These are phyloP conservation scores for Nannobrachium achirus DNA, from an alignment of 2,113 vertebrate species.

Conservation along the genomic window DNA sequence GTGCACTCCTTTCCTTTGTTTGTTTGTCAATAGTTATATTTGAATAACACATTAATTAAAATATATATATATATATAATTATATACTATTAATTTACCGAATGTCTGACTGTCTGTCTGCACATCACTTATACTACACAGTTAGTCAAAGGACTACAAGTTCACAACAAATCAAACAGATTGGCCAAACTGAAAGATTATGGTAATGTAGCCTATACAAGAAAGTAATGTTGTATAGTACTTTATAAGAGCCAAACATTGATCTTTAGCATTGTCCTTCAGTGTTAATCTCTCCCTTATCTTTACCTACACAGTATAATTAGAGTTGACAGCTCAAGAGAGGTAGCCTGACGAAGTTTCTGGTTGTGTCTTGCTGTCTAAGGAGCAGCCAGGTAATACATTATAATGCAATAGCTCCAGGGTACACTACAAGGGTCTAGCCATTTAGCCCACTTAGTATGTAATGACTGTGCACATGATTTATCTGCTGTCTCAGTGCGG, in stretches of 20 bases:
- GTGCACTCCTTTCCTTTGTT: no score
- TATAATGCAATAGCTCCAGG: background rate
- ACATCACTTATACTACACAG: no score
- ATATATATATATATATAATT: no score
- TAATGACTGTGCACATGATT: background rate
- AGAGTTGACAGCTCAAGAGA: background rate
- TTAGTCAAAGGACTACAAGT: no score
- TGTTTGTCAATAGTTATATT: no score
- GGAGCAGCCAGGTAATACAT: conserved; percentile 2
- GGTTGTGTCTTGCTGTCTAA: background rate
- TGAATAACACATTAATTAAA: no score
- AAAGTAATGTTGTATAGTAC: no score
- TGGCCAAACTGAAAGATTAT: no score
- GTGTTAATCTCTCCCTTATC: background rate
- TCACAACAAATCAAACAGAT: no score
- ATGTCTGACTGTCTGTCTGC: no score
- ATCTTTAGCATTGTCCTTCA: background rate
- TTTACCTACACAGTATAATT: background rate
- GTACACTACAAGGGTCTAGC: background rate
- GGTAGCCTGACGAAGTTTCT: background rate
- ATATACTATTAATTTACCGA: no score
- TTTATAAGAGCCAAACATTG: background rate
- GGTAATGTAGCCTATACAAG: no score
- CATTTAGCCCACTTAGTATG: conserved; percentile 16
- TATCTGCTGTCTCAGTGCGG: background rate